Evolutionary conservation across 1,140 invertebrate genomes (phyloP).

Genomic region (Drosophila triauraria): DNA sequence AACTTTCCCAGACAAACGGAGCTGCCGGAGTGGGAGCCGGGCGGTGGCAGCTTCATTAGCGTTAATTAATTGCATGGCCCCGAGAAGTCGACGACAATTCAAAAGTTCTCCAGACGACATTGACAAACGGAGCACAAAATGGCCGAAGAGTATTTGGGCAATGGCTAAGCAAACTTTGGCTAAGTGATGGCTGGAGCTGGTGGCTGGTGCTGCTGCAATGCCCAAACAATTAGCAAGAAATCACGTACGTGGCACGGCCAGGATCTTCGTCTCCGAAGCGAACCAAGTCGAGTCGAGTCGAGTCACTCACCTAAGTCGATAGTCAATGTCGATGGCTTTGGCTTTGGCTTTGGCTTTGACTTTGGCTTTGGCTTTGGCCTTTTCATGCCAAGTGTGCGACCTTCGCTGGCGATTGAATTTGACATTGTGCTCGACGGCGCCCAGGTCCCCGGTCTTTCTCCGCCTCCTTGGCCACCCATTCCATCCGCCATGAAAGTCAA

Average conservation of each 20-base stretch:
- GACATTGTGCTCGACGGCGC: conserved; percentile 62
- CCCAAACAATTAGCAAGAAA: conserved; percentile 70
- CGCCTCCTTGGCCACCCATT: conserved; percentile 5
- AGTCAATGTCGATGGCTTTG: conserved; percentile 59
- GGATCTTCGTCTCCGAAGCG: conserved; percentile 17
- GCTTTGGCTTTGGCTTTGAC: conserved; percentile 16
- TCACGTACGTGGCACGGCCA: conserved; percentile 70
- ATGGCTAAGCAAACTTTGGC: conserved; percentile 35
- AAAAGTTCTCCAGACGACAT: conserved; percentile 62
- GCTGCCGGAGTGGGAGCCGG: conserved; percentile 4
- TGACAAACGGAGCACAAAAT: conserved; percentile 80
- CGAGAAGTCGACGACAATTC: conserved; percentile 54
- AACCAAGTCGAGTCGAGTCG: conserved; percentile 25
- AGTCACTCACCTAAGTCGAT: conserved; percentile 74
- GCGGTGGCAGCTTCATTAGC: conserved; percentile 69
- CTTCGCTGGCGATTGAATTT: conserved; percentile 72
- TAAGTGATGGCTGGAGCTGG: conserved; percentile 3
- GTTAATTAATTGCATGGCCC: conserved; percentile 78
- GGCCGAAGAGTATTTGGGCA: conserved; percentile 42
- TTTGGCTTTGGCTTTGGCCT: conserved; percentile 62
- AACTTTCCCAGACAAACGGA: conserved; percentile 54
- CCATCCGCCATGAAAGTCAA: conserved; percentile 64
- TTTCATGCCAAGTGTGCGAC: conserved; percentile 67
- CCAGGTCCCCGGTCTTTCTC: neutral
- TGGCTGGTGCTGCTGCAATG: conserved; percentile 19